Conservation (phyloP, 2,888 invertebrate species). For the Drosophila macrospina region DNA sequence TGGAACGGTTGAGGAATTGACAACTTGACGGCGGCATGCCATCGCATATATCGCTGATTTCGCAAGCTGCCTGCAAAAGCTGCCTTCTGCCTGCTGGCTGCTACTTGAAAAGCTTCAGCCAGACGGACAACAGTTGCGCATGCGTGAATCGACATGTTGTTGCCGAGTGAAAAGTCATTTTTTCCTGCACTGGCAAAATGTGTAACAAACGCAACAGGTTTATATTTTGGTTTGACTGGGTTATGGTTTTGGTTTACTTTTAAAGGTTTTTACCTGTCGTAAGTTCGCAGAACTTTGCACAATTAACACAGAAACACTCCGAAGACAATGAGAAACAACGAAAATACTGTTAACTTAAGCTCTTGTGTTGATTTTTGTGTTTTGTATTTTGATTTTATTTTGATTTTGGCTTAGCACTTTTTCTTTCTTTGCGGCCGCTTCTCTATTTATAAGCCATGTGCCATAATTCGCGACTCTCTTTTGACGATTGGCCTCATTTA, state of each 20-base stretch:
- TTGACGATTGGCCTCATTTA: slow-evolving; percentile 67
- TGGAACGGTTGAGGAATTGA: slow-evolving; percentile 1
- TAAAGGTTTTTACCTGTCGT: slow-evolving; percentile 42
- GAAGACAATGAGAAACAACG: slow-evolving; percentile 3
- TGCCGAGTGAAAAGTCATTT: slow-evolving; percentile 68
- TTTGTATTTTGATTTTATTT: slow-evolving; percentile 25
- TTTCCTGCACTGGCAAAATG: slow-evolving; percentile 61
- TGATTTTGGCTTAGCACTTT: slow-evolving; percentile 53
- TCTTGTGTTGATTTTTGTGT: slow-evolving; percentile 13
- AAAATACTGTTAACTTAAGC: slow-evolving; percentile 21
- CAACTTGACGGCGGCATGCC: slow-evolving; percentile 20
- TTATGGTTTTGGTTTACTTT: slow-evolving; percentile 26
- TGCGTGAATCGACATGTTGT: slow-evolving; percentile 57
- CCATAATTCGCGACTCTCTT: slow-evolving; percentile 70
- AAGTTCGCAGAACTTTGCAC: slow-evolving; percentile 10
- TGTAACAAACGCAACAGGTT: slow-evolving; percentile 74
- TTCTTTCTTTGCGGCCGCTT: slow-evolving; percentile 60
- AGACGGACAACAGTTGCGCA: slow-evolving; percentile 54
- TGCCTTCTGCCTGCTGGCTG: neutral
- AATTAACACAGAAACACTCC: slow-evolving; percentile 19
- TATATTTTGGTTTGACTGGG: slow-evolving; percentile 19
- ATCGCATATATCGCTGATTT: slow-evolving; percentile 51
- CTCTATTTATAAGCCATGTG: slow-evolving; percentile 63
- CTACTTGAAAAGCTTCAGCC: slow-evolving; percentile 20
- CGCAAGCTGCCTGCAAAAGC: slow-evolving; percentile 41